A percentile compares a stretch with the other conserved stretches of the same genome.
Conservation (phyloP, 2,113 vertebrate species). For the Myrmophylax atrothorax region DNA sequence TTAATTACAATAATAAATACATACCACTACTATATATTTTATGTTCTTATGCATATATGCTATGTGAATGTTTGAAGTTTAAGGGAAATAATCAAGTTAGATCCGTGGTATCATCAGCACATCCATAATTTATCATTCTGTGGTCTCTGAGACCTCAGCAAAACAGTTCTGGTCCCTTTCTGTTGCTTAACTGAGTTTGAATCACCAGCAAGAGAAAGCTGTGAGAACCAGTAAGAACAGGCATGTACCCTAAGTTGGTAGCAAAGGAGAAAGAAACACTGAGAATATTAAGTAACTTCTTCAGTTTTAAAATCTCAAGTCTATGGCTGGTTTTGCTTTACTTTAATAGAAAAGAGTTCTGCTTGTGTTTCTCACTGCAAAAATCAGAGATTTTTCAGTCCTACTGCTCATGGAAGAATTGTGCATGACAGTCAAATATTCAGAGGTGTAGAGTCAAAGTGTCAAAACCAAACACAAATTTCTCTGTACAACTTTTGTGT, state of each 20-base stretch:
- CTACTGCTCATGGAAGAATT: neutral
- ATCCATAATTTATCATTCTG: rapidly evolving
- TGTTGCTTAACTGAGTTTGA: neutral
- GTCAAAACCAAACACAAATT: neutral
- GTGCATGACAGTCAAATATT: neutral
- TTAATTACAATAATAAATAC: neutral
- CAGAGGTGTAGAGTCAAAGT: neutral
- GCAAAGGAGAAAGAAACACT: neutral
- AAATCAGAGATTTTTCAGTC: neutral
- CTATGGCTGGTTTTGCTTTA: neutral
- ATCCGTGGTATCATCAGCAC: neutral
- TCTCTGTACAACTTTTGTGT: neutral
- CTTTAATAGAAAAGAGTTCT: neutral
- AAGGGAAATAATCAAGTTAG: neutral
- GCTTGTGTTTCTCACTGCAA: neutral
- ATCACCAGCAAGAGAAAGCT: neutral
- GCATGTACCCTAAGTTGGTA: neutral
- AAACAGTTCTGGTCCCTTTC: neutral
- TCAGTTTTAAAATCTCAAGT: neutral
- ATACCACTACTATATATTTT: neutral
- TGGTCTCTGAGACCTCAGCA: neutral
- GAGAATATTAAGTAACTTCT: neutral
- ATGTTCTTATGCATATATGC: neutral
- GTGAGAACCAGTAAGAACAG: neutral
- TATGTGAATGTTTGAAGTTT: neutral